Evolutionary conservation across 2,888 invertebrate species (phyloP).

Genomic region (Drosophila suboccidentalis): DNA sequence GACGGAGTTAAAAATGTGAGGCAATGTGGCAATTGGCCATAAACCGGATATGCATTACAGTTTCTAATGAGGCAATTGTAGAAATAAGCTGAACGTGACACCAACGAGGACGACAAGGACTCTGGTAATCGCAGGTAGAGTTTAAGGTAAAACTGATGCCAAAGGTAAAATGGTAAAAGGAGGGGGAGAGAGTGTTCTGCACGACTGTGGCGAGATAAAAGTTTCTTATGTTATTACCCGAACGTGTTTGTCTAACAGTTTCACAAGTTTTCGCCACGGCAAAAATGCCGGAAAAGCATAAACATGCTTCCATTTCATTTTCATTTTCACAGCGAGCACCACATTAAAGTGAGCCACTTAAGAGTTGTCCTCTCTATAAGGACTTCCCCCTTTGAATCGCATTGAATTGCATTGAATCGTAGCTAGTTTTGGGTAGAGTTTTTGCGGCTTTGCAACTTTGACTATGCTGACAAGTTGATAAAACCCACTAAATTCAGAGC

Average conservation of each 20-base stretch:
- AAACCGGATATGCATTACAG: conserved; percentile 74
- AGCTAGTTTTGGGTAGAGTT: background rate
- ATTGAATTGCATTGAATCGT: conserved; percentile 35
- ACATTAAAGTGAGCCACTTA: conserved; percentile 51
- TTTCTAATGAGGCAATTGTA: conserved; percentile 75
- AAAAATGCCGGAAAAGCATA: conserved; percentile 56
- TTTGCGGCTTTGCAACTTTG: conserved; percentile 45
- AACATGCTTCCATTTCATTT: conserved; percentile 62
- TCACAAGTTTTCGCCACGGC: conserved; percentile 63
- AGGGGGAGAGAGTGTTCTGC: conserved; percentile 32
- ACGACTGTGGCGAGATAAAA: conserved; percentile 66
- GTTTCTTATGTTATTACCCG: conserved; percentile 74
- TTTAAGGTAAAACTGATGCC: conserved; percentile 8
- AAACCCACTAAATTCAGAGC: conserved; percentile 37
- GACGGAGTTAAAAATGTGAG: conserved; percentile 47
- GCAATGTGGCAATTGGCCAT: conserved; percentile 65
- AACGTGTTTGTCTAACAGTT: conserved; percentile 72
- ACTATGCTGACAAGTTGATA: conserved; percentile 52
- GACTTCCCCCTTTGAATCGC: background rate
- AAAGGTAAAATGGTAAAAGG: background rate
- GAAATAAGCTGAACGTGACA: conserved; percentile 71
- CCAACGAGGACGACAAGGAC: conserved; percentile 36
- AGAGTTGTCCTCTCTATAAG: conserved; percentile 7
- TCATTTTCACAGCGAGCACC: conserved; percentile 24
- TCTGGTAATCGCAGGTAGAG: conserved; percentile 13